Conservation (phyloP, 2,797 vertebrate genomes). For the Chloroceryle amazona region DNA sequence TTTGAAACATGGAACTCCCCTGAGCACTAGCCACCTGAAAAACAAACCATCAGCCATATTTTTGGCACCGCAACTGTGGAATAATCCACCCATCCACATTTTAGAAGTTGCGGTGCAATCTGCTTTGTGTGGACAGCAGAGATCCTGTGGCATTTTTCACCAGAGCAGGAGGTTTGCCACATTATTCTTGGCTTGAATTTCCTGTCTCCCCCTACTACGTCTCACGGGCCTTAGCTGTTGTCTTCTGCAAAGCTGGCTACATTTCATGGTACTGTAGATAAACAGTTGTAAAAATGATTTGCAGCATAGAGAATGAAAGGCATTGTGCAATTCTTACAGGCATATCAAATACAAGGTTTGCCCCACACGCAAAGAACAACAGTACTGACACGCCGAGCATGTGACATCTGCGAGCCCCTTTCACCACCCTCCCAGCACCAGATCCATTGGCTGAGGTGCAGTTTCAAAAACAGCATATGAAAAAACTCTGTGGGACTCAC, state of each 20-base stretch:
- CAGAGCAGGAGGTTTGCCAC: not conserved
- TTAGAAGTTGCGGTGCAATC: not conserved
- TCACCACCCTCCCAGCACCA: not conserved
- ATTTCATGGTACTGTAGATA: not conserved
- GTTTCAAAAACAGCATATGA: not conserved
- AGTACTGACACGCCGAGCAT: not conserved
- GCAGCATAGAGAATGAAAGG: not conserved
- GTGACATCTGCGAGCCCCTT: not conserved
- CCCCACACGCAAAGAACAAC: not conserved
- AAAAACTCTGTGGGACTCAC: not conserved
- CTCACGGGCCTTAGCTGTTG: not conserved
- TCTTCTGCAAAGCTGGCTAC: slow-evolving; percentile 5
- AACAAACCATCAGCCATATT: not conserved
- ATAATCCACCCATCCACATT: not conserved
- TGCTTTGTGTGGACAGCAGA: not conserved
- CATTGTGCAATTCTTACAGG: not conserved
- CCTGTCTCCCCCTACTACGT: not conserved
- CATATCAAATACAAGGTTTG: not conserved
- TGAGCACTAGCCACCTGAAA: not conserved
- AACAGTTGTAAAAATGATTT: not conserved
- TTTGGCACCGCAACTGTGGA: fast-evolving
- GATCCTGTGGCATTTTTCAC: not conserved
- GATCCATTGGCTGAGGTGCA: not conserved
- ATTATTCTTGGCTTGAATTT: slow-evolving; percentile 4
- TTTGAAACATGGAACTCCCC: not conserved